Evolutionary conservation across 2,113 vertebrate genomes (phyloP), one percentile per base, ranked within the genome.

Genomic region (Syngnathus floridae): DNA sequence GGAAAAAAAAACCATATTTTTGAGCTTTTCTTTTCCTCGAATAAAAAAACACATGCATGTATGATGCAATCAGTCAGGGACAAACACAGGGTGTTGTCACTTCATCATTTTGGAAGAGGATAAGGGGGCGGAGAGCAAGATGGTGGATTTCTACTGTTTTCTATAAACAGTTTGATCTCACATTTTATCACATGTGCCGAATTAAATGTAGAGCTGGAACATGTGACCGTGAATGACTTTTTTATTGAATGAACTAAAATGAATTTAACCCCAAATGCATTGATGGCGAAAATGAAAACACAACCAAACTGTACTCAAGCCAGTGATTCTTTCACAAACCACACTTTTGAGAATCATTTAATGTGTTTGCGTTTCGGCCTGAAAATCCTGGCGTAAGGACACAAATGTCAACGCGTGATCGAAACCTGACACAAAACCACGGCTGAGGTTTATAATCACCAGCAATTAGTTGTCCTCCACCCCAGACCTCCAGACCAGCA

Each of bases 371-470:
- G 60, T 59, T 79, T 69, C 64, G 65, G 66, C 51, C 51, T 26
- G 21, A 52, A 52, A 52, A 22, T 21, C 51, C 51, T 26, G 21
- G 21, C 51, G 51, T 14, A n/a, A 12, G 46, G 45, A 48, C 45
- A 36, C 45, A n/a, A 64, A 36, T 51, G 58, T 69, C 79, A 76
- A 78, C 75, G 60, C 74, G 73, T 65, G 82, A 86, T 85, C 3
- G 81, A 76, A 84, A 87, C 82, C 52, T 71, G 80, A 87, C 75
- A 81, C 84, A 69, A 52, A 48, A 69, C 75, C 71, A 69, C 73
- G 31, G 59, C 86, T 86, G 86, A 90, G 87, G 86, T 86, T 89
- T 88, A 86, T 90, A 89, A 89, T 89, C 82, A 85, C 86, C 84
- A 82, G 81, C 83, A 86, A 87, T 90, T 90, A 87, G 81, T 67